Evolutionary conservation across 2,888 invertebrate species (phyloP), one percentile per base, ranked within the genome.

Genomic region (Rhabditophanes sp.): DNA sequence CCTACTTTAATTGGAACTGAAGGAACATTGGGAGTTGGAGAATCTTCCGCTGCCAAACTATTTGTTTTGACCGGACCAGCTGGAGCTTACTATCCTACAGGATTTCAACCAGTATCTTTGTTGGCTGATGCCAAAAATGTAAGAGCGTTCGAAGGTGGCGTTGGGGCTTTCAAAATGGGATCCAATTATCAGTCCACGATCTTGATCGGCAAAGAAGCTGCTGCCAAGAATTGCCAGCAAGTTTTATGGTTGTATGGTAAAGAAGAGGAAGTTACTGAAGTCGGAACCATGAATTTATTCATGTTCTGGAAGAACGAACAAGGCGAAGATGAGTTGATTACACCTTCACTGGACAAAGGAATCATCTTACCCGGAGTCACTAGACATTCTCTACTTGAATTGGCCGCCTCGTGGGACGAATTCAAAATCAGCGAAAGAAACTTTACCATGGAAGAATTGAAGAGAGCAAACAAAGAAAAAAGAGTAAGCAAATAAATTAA

Each of bases 231-330:
- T 1, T 76, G 84, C 48, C 84, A 90, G 53, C 93, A 93, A 71
- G 93, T 60, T 5, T 68, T 96, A 35, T 96, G 96, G 96, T 71
- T 96, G 24, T 88, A 80, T 64, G 93, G 90, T 2, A 78, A 82
- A 2, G 78, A 93, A 58, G 78, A 87, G 64, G 76, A 84, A 66
- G 65, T 96, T 17, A 93, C 96, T 0, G 96, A 96, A 74, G 88
- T 83, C 27, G 96, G 96, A 33, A 82, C 90, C 9, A 96, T 96
- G 96, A 96, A 96, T 66, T 76, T 96, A 34, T 90, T 93, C 66
- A 74, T 85, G 66, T 77, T 80, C 57, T 78, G 77, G 69, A 73
- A 79, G 45, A 82, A 90, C 64, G 79, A 83, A 34, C 72, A 80
- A 64, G 90, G 88, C 75, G 88, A 85, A 64, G 78, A 77, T 66